Evolutionary conservation across 2,113 vertebrate genomes (phyloP), one percentile per base, ranked within the genome.

Genomic region (Suncus etruscus): DNA sequence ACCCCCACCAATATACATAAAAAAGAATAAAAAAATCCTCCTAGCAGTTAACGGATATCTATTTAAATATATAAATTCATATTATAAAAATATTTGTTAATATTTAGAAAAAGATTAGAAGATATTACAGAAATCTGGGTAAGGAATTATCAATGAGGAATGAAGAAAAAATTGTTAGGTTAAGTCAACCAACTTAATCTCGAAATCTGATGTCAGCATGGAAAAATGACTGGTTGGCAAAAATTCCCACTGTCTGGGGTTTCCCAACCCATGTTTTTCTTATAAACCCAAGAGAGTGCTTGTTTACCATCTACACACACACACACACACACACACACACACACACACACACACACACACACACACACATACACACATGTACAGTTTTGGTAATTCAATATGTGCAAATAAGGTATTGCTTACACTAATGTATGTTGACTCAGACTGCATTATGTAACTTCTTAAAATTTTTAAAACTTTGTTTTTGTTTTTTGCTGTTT

Each of bases 41-140:
- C 29, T 77, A 29, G 54, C 66, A 85, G 6, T 18, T 75, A 79
- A 81, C 1, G 11, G 2, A 79, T 31, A 0, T 6, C 6, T 86
- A 20, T 6, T 45, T 73, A 68, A 80, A 39, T 24, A 20, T 50
- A 2, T 70, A 75, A 29, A 2, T 39, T 79, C 16, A 5, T 51
- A 48, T 4, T 31, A 0, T 75, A 39, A 16, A 93, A 85, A 83
- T n/a, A 61, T 74, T 86, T 66, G 11, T 22, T 68, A 80, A 79
- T n/a, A 58, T 11, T 92, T 90, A 54, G 69, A 73, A 66, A 47
- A 91, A 70, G 88, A 4, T 32, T 86, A 47, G 48, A 68, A 45
- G 48, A 75, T 24, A 75, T 6, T 45, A 61, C 18, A 6, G 6
- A 80, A 24, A 6, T 92, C 75, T 80, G 50, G 20, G 61, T 83